phyloP scores from a whole-genome alignment of 2,797 vertebrate genomes.

The Salmo trutta region DNA sequence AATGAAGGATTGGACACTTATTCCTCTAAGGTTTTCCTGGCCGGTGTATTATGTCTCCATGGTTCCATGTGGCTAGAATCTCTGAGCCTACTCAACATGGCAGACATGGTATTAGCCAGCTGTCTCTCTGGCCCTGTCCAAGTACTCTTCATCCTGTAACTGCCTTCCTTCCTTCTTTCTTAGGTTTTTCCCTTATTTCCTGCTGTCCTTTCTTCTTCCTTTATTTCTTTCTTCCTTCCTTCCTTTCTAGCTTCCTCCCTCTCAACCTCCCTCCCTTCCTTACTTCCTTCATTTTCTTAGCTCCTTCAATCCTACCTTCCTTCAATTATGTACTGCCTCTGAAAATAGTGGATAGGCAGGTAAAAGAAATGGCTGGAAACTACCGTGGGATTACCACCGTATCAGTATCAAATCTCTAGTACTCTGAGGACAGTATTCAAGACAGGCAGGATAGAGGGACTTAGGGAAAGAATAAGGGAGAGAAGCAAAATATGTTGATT shows the following conservation, averaged over 20 bases:
- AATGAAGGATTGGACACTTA: neutral
- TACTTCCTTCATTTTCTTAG: neutral
- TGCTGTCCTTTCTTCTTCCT: neutral
- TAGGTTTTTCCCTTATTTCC: neutral
- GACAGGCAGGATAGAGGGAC: too few relatives aligned
- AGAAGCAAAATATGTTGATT: too few relatives aligned
- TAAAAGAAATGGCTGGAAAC: too few relatives aligned
- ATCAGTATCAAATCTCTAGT: too few relatives aligned
- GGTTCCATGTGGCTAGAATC: neutral
- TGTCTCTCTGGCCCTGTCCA: neutral
- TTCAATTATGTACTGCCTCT: neutral
- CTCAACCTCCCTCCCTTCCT: neutral
- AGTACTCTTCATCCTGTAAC: neutral
- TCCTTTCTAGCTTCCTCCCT: neutral
- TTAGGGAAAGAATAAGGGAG: too few relatives aligned
- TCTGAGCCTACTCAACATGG: neutral
- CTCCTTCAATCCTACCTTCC: neutral
- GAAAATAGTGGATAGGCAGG: too few relatives aligned
- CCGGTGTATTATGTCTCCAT: neutral
- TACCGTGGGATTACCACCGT: neutral
- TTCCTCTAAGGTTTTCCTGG: too few relatives aligned
- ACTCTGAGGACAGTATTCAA: too few relatives aligned
- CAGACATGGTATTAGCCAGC: neutral
- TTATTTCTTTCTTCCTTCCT: neutral
- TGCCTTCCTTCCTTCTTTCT: neutral